phyloP scores from a whole-genome alignment of 2,888 invertebrate genomes.

The Bombylius major region DNA sequence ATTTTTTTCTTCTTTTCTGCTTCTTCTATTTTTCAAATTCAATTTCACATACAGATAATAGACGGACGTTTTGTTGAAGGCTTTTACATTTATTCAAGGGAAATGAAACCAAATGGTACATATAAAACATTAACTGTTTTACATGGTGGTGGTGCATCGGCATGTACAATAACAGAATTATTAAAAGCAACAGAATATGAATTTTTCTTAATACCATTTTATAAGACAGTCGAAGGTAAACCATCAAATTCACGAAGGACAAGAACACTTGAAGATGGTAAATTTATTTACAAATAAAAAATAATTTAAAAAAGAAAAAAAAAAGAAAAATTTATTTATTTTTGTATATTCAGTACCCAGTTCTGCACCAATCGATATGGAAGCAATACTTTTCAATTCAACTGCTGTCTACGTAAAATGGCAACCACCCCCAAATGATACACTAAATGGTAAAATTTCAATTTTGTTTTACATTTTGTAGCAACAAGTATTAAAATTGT shows the following conservation, averaged over 20 bases:
- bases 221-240: slow-evolving; percentile 72
- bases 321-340: no score
- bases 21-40: no score
- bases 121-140: slow-evolving; percentile 68
- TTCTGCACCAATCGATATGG: slow-evolving; percentile 70
- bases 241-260: slow-evolving; percentile 72
- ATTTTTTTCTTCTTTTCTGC: no score
- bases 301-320: no score
- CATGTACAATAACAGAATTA: slow-evolving; percentile 64
- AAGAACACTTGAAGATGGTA: slow-evolving; percentile 76
- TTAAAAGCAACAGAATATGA: slow-evolving; percentile 77
- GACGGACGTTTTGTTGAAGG: slow-evolving; percentile 71
- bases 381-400: slow-evolving; percentile 68
- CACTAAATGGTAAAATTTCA: slow-evolving; percentile 54
- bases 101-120: slow-evolving; percentile 36
- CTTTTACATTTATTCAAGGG: slow-evolving; percentile 64
- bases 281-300: slow-evolving; percentile 32
- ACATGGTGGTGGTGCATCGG: slow-evolving; percentile 54
- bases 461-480: background rate
- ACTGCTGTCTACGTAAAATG: slow-evolving; percentile 71
- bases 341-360: slow-evolving; percentile 51
- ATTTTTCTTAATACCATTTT: slow-evolving; percentile 85
- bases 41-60: no score
- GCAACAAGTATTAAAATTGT: slow-evolving; percentile 15
- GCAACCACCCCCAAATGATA: slow-evolving; percentile 62